Evolutionary conservation across 1,140 invertebrate species (phyloP), one percentile per base, ranked within the genome.

Genomic region (Forficula auricularia): DNA sequence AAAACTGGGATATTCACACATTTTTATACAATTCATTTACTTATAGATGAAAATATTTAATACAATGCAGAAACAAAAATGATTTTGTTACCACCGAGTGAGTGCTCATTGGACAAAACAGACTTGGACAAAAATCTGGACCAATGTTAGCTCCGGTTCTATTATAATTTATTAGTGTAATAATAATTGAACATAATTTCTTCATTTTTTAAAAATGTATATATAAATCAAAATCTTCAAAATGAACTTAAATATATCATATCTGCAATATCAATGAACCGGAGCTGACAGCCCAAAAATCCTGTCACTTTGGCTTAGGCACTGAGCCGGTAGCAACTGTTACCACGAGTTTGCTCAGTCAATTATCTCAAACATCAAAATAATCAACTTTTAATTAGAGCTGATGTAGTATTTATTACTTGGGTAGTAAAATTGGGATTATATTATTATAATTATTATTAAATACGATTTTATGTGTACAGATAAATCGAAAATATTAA

Each of bases 341-440:
- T 40, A 53, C 53, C 46, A 52, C 57, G 13, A 41, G 33, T 51
- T 48, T 48, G 46, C 45, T 48, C 52, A 57, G 59, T 59, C 59
- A 55, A 54, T 59, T 61, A 59, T 61, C 57, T 42, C 15, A 45
- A 61, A 58, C 62, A 56, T 59, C 55, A 62, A 52, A 57, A 55
- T 53, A 38, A 32, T 57, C 52, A 54, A 62, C 57, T 46, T 46
- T 46, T 44, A 20, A 44, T 61, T 58, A 62, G 56, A 60, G 55
- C 59, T 55, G 62, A 61, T 65, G 63, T 64, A 64, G 62, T 65
- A 65, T 65, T 65, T 65, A 65, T 64, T 64, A 65, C 59, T 61
- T 63, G 63, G 61, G 60, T 65, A 65, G 62, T 60, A 62, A 58
- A 63, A 62, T 62, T 64, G 60, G 61, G 61, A 64, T 63, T 61